Evolutionary conservation across 2,113 vertebrate genomes (phyloP), one percentile per base, ranked within the genome.

Genomic region (Alligator mississippiensis): DNA sequence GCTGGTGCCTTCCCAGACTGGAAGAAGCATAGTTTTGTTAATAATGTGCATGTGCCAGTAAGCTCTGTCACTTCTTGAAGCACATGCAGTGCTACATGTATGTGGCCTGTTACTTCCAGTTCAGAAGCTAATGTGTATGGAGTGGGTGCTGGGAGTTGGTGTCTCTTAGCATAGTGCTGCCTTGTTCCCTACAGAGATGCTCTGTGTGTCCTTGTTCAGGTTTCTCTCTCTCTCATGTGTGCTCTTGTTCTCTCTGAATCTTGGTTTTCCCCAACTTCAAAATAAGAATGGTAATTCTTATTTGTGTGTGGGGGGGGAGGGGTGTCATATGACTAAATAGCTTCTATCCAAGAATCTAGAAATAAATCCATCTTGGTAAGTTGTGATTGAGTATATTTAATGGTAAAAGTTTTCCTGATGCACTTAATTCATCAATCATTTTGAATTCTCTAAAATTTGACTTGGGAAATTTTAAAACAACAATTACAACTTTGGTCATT

Each of bases 381-480:
- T 21, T 77, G 24, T 80, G 85, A 79, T 89, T 0, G 0, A 60
- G 9, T 82, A 34, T 89, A 89, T 90, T 86, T 84, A 94, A 88
- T 84, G 47, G 47, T 1, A 93, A 64, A 77, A 81, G 77, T 77
- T 93, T 62, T 9, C 22, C 24, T 60, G 30, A 30, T 68, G 57
- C 3, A 22, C 47, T 47, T 82, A 74, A 64, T 58, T 80, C 85
- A 17, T 75, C 64, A 6, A 5, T n/a, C 19, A 61, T 61, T 4
- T 84, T 81, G 79, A 11, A 80, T 80, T 24, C 25, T 88, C 3
- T 0, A 9, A 61, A 90, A 90, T 84, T 91, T 2, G 72, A 82
- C 59, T 95, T 96, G 93, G 91, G 87, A 9, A 84, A 93, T 86
- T 66, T 72, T 88, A 76, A 92, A 70, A 84, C 47, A 89, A 92